Percentiles rank a stretch among this genome's conserved stretches.
These are phyloP conservation scores for Reticulitermes speratus DNA, from an alignment of 1,140 invertebrate genomes.

Conservation along the genomic window DNA sequence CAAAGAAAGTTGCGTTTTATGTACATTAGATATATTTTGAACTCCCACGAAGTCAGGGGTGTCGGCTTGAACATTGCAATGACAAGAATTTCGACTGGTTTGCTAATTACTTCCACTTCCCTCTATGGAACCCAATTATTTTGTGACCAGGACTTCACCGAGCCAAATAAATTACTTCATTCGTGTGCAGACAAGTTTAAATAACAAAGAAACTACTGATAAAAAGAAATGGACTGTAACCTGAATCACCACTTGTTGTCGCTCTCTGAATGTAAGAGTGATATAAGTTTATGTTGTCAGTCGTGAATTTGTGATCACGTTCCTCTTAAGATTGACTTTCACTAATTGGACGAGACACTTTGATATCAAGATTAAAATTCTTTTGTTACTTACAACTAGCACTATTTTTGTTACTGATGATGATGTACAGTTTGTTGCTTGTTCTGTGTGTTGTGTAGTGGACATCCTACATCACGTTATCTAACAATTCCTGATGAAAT, in stretches of 20 bases:
- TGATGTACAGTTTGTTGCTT: no score
- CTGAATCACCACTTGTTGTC: neutral
- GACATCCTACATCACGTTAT: no score
- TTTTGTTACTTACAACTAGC: no score
- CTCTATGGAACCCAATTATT: neutral
- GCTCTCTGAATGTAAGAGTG: neutral
- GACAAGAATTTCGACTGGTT: neutral
- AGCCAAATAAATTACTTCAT: neutral
- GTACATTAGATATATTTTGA: neutral
- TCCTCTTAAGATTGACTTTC: neutral
- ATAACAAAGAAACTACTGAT: neutral
- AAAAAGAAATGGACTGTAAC: neutral
- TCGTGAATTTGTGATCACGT: neutral
- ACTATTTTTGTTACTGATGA: no score
- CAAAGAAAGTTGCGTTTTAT: no score
- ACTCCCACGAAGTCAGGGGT: neutral
- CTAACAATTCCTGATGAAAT: no score
- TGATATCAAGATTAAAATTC: neutral
- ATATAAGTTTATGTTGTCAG: neutral
- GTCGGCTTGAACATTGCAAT: neutral
- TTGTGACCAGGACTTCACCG: neutral
- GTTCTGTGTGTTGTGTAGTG: no score
- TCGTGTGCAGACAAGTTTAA: neutral
- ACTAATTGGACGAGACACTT: neutral
- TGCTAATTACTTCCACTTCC: slow-evolving; percentile 1